Evolutionary conservation across 2,888 invertebrate genomes (phyloP), one percentile per base, ranked within the genome.

Genomic region (Drosophila mimetica): DNA sequence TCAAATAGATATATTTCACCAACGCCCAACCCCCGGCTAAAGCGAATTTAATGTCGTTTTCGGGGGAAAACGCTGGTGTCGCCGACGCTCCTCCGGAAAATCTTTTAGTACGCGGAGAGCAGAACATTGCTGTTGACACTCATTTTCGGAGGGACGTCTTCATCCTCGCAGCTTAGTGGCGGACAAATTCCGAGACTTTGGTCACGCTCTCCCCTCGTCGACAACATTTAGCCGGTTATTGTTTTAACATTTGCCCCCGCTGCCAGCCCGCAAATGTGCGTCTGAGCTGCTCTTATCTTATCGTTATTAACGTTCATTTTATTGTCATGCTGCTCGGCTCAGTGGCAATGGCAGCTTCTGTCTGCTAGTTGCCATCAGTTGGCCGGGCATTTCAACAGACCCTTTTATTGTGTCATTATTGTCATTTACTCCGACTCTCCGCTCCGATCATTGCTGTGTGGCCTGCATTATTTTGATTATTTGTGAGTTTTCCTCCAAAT

Each of bases 301-400:
- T 88, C 86, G 75, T 84, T 84, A 84, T 88, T 84, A 84, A 84
- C 88, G 86, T 84, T 88, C 72, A 55, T 88, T 88, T 84, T 84
- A 84, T 84, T 84, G 86, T 86, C 71, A 65, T 87, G 77, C 74
- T 72, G 57, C 60, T 72, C 55, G 36, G 50, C 71, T 32, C 47
- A 48, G 42, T 18, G 44, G 16, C 52, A 51, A 32, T 63, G 52
- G 52, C 66, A 53, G 69, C 36, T 41, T 54, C 41, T 67, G 55
- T 46, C 63, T 84, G 69, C 63, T 50, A 63, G 85, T 78, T 72
- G 79, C 75, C 85, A 72, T 81, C 86, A 71, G 86, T 78, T 75
- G 50, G 51, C 64, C 77, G 87, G 67, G 69, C 83, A 86, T 77
- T 86, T 79, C 71, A 74, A 78, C 76, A 83, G 84, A 76, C 75